Base-by-base conservation (phyloP, 2,113 vertebrate genomes). In the Zosterops hypoxanthus region DNA sequence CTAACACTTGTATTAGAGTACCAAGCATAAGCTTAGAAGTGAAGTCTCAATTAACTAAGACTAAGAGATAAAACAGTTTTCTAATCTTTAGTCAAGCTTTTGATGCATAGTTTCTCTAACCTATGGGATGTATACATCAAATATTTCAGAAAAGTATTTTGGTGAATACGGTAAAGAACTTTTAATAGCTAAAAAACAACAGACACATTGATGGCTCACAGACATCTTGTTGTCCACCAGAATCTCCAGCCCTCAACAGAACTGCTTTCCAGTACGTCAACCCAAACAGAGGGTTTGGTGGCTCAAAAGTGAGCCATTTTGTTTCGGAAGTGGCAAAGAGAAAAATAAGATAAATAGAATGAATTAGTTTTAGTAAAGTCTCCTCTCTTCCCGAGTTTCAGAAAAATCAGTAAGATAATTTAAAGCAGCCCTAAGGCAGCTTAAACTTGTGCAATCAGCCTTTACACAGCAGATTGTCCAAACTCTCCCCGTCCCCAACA, bases 371-470 rank as follows among this genome's bases (percentile, higher is more conserved):
- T 85, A 53, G 6, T 20, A 66, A 3, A 66, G 7, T 39, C 31
- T 69, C 55, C 10, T 69, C 6, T 81, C 3, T 28, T 25, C 13
- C 1, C 0, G 2, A 85, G 28, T 80, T 91, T 80, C 71, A 83
- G 68, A 90, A 95, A 94, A 94, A 88, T 41, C 14, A 3, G 61
- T 6, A 3, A 81, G 47, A 50, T 80, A 91, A 44, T 11, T 88
- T 90, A 90, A 80, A 94, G 39, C 55, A 77, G 24, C 63, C 59
- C 34, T 85, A 66, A 77, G 87, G 75, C 46, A 88, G 41, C 56
- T 94, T 95, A 86, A 78, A 90, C 16, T 76, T 88, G 49, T 93
- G 76, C 64, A 90, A 70, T 93, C 64, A 95, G n/a, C 64, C 41
- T 68, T 83, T 84, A 61, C 12, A 52, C 10, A 44, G 12, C 56